phyloP scores from a whole-genome alignment of 2,797 vertebrate species.

The Pseudotriccus pelzelni region DNA sequence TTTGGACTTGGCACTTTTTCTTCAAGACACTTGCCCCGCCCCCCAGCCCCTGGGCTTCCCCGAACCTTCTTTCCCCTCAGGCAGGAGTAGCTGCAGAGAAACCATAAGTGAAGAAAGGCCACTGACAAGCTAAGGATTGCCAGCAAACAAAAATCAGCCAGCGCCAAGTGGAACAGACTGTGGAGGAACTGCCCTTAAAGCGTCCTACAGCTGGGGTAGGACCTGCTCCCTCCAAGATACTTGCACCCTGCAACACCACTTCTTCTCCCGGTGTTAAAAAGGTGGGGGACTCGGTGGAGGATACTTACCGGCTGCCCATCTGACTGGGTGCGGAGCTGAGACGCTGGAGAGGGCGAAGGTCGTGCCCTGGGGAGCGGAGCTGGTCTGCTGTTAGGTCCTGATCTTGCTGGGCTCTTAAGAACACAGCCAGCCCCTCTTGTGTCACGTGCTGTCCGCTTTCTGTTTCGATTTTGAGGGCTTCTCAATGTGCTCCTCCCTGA shows the following conservation, averaged over 20 bases:
- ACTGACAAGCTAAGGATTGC: background rate
- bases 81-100: background rate
- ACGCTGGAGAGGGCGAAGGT: background rate
- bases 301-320: conserved; percentile 1
- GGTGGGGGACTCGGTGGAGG: too few species aligned
- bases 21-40: background rate
- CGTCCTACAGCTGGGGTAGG: background rate
- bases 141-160: background rate
- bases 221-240: background rate
- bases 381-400: fast-evolving
- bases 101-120: background rate
- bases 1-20: background rate
- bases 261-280: background rate
- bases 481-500: background rate
- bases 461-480: background rate
- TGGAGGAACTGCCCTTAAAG: background rate
- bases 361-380: fast-evolving
- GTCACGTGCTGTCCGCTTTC: background rate
- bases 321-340: background rate
- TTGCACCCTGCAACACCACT: background rate
- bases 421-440: background rate
- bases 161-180: fast-evolving
- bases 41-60: background rate
- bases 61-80: background rate
- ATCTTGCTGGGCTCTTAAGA: fast-evolving